Base-by-base conservation (phyloP, 1,140 invertebrate species). In the Drosophila ercepeae region DNA sequence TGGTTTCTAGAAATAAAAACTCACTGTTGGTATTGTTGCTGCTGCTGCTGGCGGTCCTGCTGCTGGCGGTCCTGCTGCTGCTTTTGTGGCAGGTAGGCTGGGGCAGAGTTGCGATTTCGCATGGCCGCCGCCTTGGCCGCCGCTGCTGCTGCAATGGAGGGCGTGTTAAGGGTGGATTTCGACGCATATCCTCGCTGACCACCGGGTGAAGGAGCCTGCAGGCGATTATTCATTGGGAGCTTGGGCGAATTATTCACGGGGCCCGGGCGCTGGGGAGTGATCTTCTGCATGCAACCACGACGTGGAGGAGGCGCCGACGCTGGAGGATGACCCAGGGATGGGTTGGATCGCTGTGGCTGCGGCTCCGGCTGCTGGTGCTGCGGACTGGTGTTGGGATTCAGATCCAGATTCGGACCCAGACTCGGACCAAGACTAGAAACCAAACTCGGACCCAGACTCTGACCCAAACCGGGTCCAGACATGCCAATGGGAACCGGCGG, bases 231-330 rank as follows among this genome's bases (percentile, higher is more conserved):
- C 4, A 11, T 21, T n/a, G 42, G 63, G 5, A 42, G 27, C 11
- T 4, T 11, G 41, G 42, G 41, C 23, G 36, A n/a, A 2, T 25
- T 48, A 34, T 34, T 82, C 9, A 21, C 46, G 1, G 72, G 59
- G 1, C 72, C 73, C 0, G 90, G 90, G 1, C 90, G 81, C 39
- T 89, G 89, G 1, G 90, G 90, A 0, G 90, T 91, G 8, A 91
- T 42, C 65, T 91, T 91, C 32, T 91, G 90, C 55, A 78, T 27
- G 45, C 90, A 91, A 13, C 90, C 89, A 3, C 89, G 60, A 25
- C 88, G 88, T 44, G 68, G 68, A 0, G 60, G 53, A 8, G 29
- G 42, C 14, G 53, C 11, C 16, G 60, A 19, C 2, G 61, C 42
- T 14, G 14, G 14, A 18, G 25, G 18, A 14, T 34, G 41, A n/a